Evolutionary conservation across 2,113 vertebrate genomes (phyloP).

Genomic region (Neodon shergylaensis): DNA sequence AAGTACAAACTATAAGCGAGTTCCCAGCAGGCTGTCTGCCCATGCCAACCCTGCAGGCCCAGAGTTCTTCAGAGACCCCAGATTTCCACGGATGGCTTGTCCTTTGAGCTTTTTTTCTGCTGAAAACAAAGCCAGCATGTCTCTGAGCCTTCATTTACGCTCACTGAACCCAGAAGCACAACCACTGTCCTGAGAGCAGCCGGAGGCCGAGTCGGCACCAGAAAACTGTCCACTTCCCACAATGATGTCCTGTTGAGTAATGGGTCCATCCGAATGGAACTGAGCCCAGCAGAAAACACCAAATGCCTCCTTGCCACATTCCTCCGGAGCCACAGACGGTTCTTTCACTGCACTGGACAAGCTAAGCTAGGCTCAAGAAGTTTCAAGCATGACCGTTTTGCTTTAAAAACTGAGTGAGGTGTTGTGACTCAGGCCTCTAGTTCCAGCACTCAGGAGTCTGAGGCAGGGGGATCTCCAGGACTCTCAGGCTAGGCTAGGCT

Average conservation of each 20-base stretch:
- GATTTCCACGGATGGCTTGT: neutral
- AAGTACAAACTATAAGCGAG: neutral
- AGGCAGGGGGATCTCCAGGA: neutral
- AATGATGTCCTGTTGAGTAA: neutral
- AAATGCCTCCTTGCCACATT: neutral
- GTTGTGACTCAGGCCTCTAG: too few relatives aligned
- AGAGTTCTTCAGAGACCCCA: neutral
- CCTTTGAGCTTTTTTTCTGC: neutral
- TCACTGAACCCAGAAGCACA: neutral
- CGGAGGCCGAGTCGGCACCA: neutral
- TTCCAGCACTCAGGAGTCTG: neutral
- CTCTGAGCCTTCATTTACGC: neutral
- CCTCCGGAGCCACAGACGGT: neutral
- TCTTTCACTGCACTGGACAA: neutral
- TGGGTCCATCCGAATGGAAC: neutral
- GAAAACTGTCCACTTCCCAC: neutral
- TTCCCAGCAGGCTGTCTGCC: too few relatives aligned
- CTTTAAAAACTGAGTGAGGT: neutral
- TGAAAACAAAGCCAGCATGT: neutral
- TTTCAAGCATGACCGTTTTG: neutral
- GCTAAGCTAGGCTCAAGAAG: neutral
- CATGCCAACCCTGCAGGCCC: neutral
- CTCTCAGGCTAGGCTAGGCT: neutral
- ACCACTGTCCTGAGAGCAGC: neutral
- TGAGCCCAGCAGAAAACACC: neutral